Conservation (phyloP, 2,797 vertebrate genomes). For the Sarcoramphus papa region DNA sequence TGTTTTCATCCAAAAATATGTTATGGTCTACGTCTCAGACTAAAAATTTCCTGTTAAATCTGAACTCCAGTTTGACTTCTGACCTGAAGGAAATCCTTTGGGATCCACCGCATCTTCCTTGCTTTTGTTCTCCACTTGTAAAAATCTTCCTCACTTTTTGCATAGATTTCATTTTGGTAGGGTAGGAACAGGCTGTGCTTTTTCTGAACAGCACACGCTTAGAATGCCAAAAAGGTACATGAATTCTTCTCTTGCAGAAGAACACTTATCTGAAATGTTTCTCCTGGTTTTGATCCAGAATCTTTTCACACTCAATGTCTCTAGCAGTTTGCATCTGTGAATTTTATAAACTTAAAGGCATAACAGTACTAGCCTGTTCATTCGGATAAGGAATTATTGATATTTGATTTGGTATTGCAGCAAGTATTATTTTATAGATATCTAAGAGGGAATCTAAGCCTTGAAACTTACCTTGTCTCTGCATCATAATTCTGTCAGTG, state of each 20-base stretch:
- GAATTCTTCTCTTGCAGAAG: not conserved
- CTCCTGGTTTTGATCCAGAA: not conserved
- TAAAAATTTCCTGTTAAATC: slow-evolving; percentile 40
- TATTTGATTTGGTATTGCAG: not conserved
- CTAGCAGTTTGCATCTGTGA: not conserved
- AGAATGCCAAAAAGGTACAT: not conserved
- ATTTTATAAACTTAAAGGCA: not conserved
- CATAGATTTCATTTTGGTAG: not conserved
- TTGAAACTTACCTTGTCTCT: not conserved
- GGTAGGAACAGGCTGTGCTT: not conserved
- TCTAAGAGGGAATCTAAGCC: not conserved
- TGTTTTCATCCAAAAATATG: not conserved
- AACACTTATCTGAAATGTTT: not conserved
- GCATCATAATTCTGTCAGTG: not conserved
- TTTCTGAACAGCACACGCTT: not conserved
- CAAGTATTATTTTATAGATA: not conserved
- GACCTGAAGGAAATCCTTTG: slow-evolving; percentile 55
- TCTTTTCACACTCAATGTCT: not conserved
- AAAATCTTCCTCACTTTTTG: slow-evolving; percentile 34
- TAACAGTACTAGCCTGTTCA: not conserved
- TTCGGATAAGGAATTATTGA: not conserved
- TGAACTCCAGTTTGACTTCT: not conserved
- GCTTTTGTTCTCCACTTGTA: slow-evolving; percentile 19
- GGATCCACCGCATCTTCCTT: slow-evolving; percentile 9
- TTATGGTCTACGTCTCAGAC: not conserved